Base-by-base conservation (phyloP, 2,888 invertebrate species). In the Macaria liturata region DNA sequence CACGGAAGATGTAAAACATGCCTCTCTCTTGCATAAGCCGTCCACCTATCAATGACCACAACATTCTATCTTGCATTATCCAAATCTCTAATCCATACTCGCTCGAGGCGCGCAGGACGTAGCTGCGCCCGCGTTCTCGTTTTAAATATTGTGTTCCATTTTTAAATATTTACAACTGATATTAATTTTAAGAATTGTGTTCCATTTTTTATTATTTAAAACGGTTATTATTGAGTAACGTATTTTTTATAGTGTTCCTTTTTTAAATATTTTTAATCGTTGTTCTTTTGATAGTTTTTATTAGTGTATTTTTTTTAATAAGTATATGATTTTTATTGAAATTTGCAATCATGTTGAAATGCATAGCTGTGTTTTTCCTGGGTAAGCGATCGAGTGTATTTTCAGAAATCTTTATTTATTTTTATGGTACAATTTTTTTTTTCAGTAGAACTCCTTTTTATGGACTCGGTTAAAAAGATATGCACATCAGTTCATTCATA, bases 41-140 rank as follows among this genome's bases (percentile, higher is more conserved):
- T 78, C 76, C 77, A 9, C 57, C 74, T 76, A 76, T 81, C 74
- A 72, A 72, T 72, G 74, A 71, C 72, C 72, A 79, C 67, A 73
- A 74, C 81, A 72, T 79, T 84, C 83, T 83, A 84, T 42, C 42
- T 78, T 66, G 34, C 31, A 7, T 37, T 37, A 37, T 31, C 54
- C 54, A 47, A 70, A 80, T 80, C 80, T 78, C 62, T 55, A 69
- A 66, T 70, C 37, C 45, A 30, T n/a, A 44, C 9, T 37, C 37
- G 74, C 70, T 70, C 61, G 65, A 60, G 59, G 65, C 59, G 68
- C 67, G 72, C 65, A 69, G 75, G 66, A 67, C 71, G 71, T 62
- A 72, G 74, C 74, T 72, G 80, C 70, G 68, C 53, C 40, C 61
- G 69, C 61, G 65, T 59, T 45, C 49, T 61, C 64, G 64, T 20